These are phyloP conservation scores for Noctilio leporinus DNA, from an alignment of 2,113 vertebrate species.

Conservation along the genomic window DNA sequence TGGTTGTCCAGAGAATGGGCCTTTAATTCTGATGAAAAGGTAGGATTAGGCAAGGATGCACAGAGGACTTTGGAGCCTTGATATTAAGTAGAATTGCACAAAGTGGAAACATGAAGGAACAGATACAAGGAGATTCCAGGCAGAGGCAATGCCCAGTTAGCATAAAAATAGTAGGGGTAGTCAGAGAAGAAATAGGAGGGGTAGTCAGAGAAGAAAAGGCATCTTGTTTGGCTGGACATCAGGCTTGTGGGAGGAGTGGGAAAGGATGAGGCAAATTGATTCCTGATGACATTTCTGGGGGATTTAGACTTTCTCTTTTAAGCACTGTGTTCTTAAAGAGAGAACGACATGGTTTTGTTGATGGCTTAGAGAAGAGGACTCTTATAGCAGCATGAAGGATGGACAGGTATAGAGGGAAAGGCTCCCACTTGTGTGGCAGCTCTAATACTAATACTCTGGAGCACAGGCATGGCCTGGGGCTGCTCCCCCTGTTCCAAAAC, in stretches of 20 bases:
- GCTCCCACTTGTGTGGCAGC: background rate
- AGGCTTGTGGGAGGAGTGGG: background rate
- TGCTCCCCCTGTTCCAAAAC: rapidly evolving
- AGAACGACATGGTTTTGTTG: background rate
- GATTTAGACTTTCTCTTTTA: background rate
- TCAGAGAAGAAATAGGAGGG: no score
- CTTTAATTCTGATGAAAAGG: background rate
- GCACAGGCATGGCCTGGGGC: background rate
- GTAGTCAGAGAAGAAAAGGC: background rate
- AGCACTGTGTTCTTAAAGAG: background rate
- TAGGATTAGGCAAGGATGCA: no score
- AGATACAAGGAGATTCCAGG: background rate
- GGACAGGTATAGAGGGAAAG: rapidly evolving
- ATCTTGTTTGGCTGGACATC: background rate
- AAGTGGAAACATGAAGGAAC: background rate
- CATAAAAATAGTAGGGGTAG: no score
- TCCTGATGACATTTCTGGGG: background rate
- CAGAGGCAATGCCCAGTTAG: no score
- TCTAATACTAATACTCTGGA: rapidly evolving
- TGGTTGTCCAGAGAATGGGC: background rate
- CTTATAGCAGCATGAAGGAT: background rate
- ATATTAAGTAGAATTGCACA: background rate
- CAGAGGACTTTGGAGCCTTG: background rate
- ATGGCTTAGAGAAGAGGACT: background rate
- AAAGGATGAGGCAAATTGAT: background rate